phyloP scores from a whole-genome alignment of 2,113 vertebrate genomes.

The Setophaga coronata region DNA sequence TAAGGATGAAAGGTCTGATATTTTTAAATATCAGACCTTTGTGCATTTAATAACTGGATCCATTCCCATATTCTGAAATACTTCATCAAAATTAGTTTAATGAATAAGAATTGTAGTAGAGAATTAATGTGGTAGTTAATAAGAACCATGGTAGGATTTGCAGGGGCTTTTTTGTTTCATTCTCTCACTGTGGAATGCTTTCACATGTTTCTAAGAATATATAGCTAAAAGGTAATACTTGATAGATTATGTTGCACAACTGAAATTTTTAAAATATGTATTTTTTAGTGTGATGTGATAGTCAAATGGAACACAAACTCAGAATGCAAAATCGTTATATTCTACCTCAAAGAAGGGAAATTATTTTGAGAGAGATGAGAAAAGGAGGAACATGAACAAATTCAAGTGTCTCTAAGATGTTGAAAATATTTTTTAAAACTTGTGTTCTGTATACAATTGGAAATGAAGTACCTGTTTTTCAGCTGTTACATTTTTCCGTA shows the following conservation, averaged over 20 bases:
- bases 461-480: background rate
- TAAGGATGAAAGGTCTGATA: background rate
- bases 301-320: background rate
- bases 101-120: background rate
- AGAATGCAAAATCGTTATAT: background rate
- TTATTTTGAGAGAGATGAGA: background rate
- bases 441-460: background rate
- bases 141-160: background rate
- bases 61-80: background rate
- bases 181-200: background rate
- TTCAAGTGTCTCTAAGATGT: background rate
- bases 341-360: background rate
- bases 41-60: background rate
- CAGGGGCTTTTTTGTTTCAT: background rate
- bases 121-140: background rate
- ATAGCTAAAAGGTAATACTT: background rate
- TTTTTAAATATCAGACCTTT: too few relatives aligned
- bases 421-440: background rate
- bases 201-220: background rate
- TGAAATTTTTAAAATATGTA: background rate
- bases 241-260: background rate
- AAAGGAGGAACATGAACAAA: background rate
- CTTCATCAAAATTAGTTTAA: background rate
- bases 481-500: background rate
- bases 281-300: background rate